Base-by-base conservation (phyloP, 2,797 vertebrate genomes). In the Euphonia xanthogaster region DNA sequence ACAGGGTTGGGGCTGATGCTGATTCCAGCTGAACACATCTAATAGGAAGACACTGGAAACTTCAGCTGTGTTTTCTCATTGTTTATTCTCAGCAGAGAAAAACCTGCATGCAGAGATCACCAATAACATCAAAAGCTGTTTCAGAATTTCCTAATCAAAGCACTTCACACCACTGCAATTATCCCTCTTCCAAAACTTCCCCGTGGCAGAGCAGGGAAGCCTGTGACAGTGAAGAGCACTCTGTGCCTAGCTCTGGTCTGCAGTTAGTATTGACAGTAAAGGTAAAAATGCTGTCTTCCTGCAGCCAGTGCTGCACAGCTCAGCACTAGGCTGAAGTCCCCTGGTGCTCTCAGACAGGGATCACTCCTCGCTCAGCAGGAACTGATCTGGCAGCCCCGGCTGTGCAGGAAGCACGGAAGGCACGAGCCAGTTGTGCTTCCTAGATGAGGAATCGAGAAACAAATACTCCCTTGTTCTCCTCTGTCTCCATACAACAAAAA, bases 401-500 rank as follows among this genome's bases (percentile, higher is more conserved):
- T 86, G 53, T 0, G 0, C 75, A 66, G 90, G 82, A 57, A 81
- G 16, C 50, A 18, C 0, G 0, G 84, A 31, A 60, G 66, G 76
- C 79, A 91, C 0, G 3, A 96, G 68, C 82, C 39, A 50, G 68
- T 85, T 72, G 48, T 9, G 27, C 62, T 90, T 76, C 79, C 67
- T 78, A 71, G 82, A 81, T 50, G 58, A 79, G 62, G 74, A 84
- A 78, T 68, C 47, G 35, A 66, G 79, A 39, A 90, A 94, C 85
- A 95, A 91, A 60, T 19, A 28, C 53, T 77, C n/a, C 87, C 86
- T 93, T 95, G 85, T 96, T 79, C 79, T 76, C 58, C 33, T 83
- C 63, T 62, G 57, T 40, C 44, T 63, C 75, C 27, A 27, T 25
- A 61, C 2, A 10, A 40, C 12, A 2, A 10, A 10, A 11, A 42